Evolutionary conservation across 1,140 invertebrate species (phyloP), one percentile per base, ranked within the genome.

Genomic region (Drosophila lacteicornis): DNA sequence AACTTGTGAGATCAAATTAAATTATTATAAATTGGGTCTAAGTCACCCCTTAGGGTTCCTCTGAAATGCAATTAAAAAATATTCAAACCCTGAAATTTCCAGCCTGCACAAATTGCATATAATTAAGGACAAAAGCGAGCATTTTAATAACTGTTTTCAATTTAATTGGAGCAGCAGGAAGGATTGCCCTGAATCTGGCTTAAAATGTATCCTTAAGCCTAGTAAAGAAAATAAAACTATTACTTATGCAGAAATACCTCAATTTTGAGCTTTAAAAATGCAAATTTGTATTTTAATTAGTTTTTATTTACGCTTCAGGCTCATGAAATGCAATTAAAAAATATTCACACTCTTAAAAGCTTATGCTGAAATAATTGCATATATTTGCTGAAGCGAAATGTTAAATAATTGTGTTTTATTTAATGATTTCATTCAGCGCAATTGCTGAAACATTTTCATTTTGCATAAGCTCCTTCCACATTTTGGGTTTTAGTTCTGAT

Each of bases 341-440:
- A 36, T 61, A 45, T 65, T 36, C 19, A 61, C 57, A 62, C 62
- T 33, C 58, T 36, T 36, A 36, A 30, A 62, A 45, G 3, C 27
- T 5, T 4, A 4, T 9, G 27, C 40, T 61, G 57, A 55, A 65
- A 1, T 25, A 63, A 65, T 45, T 65, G 56, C 57, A 66, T 45
- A 45, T 11, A 13, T 36, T 46, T 62, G 25, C 17, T 42, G 3
- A 62, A 62, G 45, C 4, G 8, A 40, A 55, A 65, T 33, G 19
- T 19, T 15, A 55, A 22, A 61, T 61, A 65, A 65, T 65, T 65
- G 56, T 45, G 40, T 45, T 33, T 65, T 33, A 45, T 65, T 33
- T 45, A 66, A 65, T 36, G 7, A 40, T 40, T 40, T 55, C 7
- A 9, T 2, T 12, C 22, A 25, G 40, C 0, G 15, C 11, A 63